phyloP scores from a whole-genome alignment of 37 sponge, comb jelly and placozoan species.

The Petrosia ficiformis region DNA sequence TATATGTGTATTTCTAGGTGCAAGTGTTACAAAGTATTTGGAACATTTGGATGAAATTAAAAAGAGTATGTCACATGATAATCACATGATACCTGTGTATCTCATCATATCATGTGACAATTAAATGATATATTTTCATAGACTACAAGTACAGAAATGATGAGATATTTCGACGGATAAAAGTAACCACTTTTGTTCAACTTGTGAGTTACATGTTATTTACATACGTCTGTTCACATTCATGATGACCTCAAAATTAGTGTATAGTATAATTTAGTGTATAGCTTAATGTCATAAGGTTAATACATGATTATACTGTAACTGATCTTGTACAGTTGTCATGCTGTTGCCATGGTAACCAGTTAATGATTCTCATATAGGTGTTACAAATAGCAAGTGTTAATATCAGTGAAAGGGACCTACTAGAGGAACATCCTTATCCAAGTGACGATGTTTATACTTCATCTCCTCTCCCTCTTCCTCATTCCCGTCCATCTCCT shows the following conservation, averaged over 20 bases:
- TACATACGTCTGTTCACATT: neutral
- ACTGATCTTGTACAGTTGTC: neutral
- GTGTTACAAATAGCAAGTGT: constrained; percentile 13
- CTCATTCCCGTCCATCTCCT: constrained; percentile 32
- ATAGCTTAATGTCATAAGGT: neutral
- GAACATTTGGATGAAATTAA: constrained; percentile 78
- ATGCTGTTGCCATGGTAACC: neutral
- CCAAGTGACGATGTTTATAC: neutral
- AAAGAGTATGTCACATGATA: constrained; percentile 54
- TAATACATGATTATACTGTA: too few species aligned
- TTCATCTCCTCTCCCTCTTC: neutral
- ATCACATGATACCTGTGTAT: neutral
- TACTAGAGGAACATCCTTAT: constrained; percentile 16
- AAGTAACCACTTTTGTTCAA: constrained; percentile 94
- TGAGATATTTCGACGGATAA: constrained; percentile 95
- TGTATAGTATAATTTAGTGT: neutral
- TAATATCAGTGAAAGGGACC: neutral
- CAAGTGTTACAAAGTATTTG: constrained; percentile 68
- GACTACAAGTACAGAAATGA: constrained; percentile 90
- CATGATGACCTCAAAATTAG: too few species aligned
- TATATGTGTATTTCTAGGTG: constrained; percentile 54
- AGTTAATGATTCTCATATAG: neutral
- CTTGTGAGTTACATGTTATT: constrained; percentile 58
- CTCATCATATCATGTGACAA: neutral
- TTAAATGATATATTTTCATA: too few species aligned